Conservation (phyloP, 1,140 invertebrate species). For the Cotesia glomerata region DNA sequence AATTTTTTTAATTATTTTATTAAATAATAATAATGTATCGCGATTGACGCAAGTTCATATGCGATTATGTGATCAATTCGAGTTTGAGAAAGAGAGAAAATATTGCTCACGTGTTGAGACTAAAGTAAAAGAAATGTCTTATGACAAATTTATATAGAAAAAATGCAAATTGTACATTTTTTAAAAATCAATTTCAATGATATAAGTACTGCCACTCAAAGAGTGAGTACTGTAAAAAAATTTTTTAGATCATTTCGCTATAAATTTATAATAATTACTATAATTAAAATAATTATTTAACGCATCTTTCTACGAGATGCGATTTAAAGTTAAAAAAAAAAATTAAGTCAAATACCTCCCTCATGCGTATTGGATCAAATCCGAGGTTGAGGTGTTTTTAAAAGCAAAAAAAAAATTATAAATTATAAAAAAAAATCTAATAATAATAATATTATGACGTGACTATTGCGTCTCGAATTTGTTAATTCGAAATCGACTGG, state of each 20-base stretch:
- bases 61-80: constrained; percentile 13
- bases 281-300: constrained; percentile 14
- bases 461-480: constrained; percentile 31
- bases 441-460: neutral
- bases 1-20: constrained; percentile 25
- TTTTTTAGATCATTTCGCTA: constrained; percentile 40
- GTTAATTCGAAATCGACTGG: constrained; percentile 42
- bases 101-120: constrained; percentile 44
- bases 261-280: constrained; percentile 36
- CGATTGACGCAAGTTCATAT: neutral
- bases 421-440: constrained; percentile 10
- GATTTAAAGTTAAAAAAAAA: constrained; percentile 11
- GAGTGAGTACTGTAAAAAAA: constrained; percentile 46
- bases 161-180: constrained; percentile 2
- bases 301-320: constrained; percentile 37
- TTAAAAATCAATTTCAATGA: constrained; percentile 15
- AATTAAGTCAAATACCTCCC: constrained; percentile 19
- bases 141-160: constrained; percentile 12
- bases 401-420: constrained; percentile 8
- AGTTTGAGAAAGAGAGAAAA: neutral
- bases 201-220: constrained; percentile 23
- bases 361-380: constrained; percentile 13
- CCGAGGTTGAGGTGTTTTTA: neutral
- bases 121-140: constrained; percentile 37
- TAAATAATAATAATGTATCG: neutral